Conservation (phyloP, 2,797 vertebrate genomes). For the Buceros bicornis region DNA sequence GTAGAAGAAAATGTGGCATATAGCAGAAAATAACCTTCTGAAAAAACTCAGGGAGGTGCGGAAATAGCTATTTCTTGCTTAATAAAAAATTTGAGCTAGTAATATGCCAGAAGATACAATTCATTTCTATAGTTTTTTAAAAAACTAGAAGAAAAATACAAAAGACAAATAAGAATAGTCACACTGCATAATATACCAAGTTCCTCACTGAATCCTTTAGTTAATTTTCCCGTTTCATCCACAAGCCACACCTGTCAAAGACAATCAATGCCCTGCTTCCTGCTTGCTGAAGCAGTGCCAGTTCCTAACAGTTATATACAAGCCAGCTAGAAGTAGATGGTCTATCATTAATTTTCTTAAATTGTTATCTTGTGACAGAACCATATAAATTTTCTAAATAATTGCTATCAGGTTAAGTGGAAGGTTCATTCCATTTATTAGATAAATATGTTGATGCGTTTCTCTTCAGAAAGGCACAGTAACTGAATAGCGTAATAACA, state of each 20-base stretch:
- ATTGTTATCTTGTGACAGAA: slow-evolving; percentile 38
- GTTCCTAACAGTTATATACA: not conserved
- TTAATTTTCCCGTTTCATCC: slow-evolving; percentile 51
- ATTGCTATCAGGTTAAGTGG: slow-evolving; percentile 46
- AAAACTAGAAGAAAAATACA: not conserved
- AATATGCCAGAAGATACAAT: not conserved
- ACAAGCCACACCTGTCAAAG: slow-evolving; percentile 42
- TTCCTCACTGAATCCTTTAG: not conserved
- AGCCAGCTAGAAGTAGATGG: not conserved
- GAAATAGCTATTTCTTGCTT: not conserved
- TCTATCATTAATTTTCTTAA: slow-evolving; percentile 62
- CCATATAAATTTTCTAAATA: slow-evolving; percentile 53
- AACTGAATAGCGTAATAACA: slow-evolving; percentile 27
- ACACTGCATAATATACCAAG: not conserved
- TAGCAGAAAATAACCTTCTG: not conserved
- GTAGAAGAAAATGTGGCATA: not conserved
- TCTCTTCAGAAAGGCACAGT: not conserved
- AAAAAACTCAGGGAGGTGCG: not conserved
- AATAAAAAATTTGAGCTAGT: not conserved
- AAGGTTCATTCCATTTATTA: slow-evolving; percentile 51
- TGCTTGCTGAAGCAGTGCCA: not conserved
- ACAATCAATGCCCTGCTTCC: slow-evolving; percentile 8
- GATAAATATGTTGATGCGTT: slow-evolving; percentile 45
- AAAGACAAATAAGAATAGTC: not conserved
- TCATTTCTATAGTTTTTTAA: not conserved